A percentile compares a stretch with the other conserved stretches of the same genome.
These are phyloP conservation scores for Chionoecetes opilio DNA, from an alignment of 1,140 invertebrate genomes.

Conservation along the genomic window DNA sequence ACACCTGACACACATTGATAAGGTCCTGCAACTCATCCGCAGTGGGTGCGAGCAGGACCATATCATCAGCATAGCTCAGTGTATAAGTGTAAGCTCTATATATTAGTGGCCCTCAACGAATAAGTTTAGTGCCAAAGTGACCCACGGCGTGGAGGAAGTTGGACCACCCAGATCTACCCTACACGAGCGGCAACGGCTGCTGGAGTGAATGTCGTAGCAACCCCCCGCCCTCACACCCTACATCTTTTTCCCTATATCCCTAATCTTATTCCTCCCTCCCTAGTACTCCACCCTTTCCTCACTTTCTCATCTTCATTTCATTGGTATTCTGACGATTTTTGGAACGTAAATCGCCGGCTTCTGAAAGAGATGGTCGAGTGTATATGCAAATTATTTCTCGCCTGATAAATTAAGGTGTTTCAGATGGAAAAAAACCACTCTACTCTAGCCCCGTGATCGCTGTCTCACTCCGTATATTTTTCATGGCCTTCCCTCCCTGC, in stretches of 20 bases:
- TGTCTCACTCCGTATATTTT: background rate
- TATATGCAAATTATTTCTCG: slow-evolving; percentile 30
- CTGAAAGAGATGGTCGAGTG: background rate
- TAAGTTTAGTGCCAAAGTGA: too few species aligned
- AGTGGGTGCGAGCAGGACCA: too few species aligned
- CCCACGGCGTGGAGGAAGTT: too few species aligned
- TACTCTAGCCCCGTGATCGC: background rate
- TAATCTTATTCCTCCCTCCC: background rate
- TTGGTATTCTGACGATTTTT: slow-evolving; percentile 21
- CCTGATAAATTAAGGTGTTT: slow-evolving; percentile 6
- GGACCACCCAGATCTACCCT: too few species aligned
- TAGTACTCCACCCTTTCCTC: background rate
- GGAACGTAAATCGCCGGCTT: background rate
- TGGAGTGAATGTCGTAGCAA: too few species aligned
- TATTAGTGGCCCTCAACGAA: too few species aligned
- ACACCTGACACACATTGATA: too few species aligned
- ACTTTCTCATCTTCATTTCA: background rate
- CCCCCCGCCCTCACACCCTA: background rate
- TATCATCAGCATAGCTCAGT: too few species aligned
- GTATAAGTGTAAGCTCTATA: too few species aligned
- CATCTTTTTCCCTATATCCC: background rate
- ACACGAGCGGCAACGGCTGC: too few species aligned
- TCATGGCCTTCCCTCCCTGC: too few species aligned
- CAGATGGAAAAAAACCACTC: background rate
- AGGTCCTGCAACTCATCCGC: too few species aligned